phyloP scores from a whole-genome alignment of 2,797 vertebrate genomes.

The Champsocephalus esox region DNA sequence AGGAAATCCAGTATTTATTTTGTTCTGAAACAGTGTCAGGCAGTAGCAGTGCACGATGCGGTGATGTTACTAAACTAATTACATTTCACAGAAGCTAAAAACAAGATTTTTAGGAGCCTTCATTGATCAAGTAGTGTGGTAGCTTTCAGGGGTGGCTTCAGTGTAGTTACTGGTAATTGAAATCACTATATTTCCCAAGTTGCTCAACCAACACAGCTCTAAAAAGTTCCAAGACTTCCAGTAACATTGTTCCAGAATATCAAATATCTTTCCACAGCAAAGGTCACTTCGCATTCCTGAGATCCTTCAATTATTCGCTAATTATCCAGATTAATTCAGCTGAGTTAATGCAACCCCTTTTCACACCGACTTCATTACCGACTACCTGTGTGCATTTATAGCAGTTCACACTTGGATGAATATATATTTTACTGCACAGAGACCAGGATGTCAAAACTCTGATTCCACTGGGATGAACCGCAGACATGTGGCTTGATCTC shows the following conservation, averaged over 20 bases:
- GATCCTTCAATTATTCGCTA: conserved; percentile 35
- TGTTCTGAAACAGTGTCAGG: no score
- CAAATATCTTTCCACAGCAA: conserved; percentile 27
- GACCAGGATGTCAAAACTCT: conserved; percentile 7
- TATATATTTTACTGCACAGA: conserved; percentile 12
- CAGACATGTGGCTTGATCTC: conserved; percentile 43
- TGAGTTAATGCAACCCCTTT: conserved; percentile 17
- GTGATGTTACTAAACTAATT: no score
- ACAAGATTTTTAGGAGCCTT: no score
- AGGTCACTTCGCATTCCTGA: conserved; percentile 27
- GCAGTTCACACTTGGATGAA: conserved; percentile 19
- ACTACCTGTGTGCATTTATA: conserved; percentile 40
- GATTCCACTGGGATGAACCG: conserved; percentile 33
- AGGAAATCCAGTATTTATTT: no score
- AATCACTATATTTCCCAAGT: no score
- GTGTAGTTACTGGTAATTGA: no score
- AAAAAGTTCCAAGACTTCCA: not conserved
- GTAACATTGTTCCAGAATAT: not conserved
- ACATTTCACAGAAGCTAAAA: no score
- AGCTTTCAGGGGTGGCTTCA: no score
- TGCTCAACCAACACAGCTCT: not conserved
- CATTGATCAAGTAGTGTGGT: no score
- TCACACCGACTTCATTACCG: conserved; percentile 7
- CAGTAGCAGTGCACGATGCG: no score
- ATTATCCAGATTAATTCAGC: conserved; percentile 48